Evolutionary conservation across 2,888 invertebrate species (phyloP).

Genomic region (Odontomyia ornata): DNA sequence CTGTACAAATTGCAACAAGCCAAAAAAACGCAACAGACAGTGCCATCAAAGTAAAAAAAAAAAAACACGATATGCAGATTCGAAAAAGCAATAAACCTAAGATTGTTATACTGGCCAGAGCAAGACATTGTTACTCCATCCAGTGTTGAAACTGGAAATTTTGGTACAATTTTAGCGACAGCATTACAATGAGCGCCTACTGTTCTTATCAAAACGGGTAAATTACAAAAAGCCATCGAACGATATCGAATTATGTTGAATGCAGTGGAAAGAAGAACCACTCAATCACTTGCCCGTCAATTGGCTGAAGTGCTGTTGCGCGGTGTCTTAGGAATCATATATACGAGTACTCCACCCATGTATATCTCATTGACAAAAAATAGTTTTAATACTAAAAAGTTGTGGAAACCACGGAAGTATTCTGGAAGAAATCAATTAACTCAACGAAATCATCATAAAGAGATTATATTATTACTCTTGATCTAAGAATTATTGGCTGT

Average conservation of each 20-base stretch:
- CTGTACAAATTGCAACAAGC: too few relatives aligned
- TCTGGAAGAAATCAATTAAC: slow-evolving; percentile 84
- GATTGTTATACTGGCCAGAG: slow-evolving; percentile 90
- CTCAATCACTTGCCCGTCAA: slow-evolving; percentile 85
- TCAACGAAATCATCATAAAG: slow-evolving; percentile 90
- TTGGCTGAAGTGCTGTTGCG: slow-evolving; percentile 90
- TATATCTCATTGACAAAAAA: slow-evolving; percentile 60
- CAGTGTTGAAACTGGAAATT: slow-evolving; percentile 65
- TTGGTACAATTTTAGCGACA: slow-evolving; percentile 88
- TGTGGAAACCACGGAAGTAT: slow-evolving; percentile 88
- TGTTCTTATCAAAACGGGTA: slow-evolving; percentile 80
- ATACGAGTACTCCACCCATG: slow-evolving; percentile 68
- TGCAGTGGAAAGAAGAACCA: slow-evolving; percentile 87
- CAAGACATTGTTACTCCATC: slow-evolving; percentile 69
- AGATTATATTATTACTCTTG: slow-evolving; percentile 85
- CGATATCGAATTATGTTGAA: slow-evolving; percentile 83
- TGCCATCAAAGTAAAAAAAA: too few relatives aligned
- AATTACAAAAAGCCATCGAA: slow-evolving; percentile 76
- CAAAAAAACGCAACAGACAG: too few relatives aligned
- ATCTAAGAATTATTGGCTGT: slow-evolving; percentile 94
- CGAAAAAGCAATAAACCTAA: slow-evolving; percentile 89
- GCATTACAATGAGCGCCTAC: slow-evolving; percentile 89
- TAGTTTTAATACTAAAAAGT: slow-evolving; percentile 68
- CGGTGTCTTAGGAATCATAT: slow-evolving; percentile 80
- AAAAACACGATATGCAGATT: slow-evolving; percentile 87